Evolutionary conservation across 2,888 invertebrate species (phyloP).

Genomic region (Drosophila suboccidentalis): DNA sequence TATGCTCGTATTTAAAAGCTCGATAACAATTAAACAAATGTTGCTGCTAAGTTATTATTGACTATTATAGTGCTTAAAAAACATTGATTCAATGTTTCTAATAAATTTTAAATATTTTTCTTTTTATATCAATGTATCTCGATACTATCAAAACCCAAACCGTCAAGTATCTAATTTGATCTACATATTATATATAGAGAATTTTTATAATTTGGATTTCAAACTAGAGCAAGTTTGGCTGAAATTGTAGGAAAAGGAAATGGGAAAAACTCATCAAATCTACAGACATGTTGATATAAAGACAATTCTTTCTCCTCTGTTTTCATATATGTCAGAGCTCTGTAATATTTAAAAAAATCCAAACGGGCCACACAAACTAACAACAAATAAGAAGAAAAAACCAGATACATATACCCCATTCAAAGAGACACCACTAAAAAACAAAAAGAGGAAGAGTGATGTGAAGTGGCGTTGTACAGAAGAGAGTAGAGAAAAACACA

Average conservation of each 20-base stretch:
- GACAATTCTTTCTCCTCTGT: slow-evolving; percentile 5
- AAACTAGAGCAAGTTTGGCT: not conserved
- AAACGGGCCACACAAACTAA: slow-evolving; percentile 41
- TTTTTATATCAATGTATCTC: too few relatives aligned
- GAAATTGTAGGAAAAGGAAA: slow-evolving; percentile 2
- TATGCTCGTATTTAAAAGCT: not conserved
- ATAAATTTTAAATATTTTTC: too few relatives aligned
- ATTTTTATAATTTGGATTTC: not conserved
- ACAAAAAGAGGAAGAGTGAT: slow-evolving; percentile 4
- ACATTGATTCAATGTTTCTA: too few relatives aligned
- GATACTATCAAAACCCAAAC: not conserved
- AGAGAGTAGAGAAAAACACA: slow-evolving; percentile 47
- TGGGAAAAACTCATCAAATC: slow-evolving; percentile 23
- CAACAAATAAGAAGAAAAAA: slow-evolving; percentile 40
- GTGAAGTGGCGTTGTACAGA: slow-evolving; percentile 7
- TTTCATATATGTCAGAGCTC: slow-evolving; percentile 28
- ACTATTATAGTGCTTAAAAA: not conserved
- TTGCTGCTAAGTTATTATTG: too few relatives aligned
- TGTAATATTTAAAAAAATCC: slow-evolving; percentile 67
- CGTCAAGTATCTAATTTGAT: too few relatives aligned
- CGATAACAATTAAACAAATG: too few relatives aligned
- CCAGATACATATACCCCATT: slow-evolving; percentile 40
- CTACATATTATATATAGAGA: not conserved
- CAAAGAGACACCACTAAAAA: slow-evolving; percentile 16
- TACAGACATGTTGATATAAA: slow-evolving; percentile 27